phyloP scores from a whole-genome alignment of 2,113 vertebrate genomes.

The Psilopogon haemacephalus region DNA sequence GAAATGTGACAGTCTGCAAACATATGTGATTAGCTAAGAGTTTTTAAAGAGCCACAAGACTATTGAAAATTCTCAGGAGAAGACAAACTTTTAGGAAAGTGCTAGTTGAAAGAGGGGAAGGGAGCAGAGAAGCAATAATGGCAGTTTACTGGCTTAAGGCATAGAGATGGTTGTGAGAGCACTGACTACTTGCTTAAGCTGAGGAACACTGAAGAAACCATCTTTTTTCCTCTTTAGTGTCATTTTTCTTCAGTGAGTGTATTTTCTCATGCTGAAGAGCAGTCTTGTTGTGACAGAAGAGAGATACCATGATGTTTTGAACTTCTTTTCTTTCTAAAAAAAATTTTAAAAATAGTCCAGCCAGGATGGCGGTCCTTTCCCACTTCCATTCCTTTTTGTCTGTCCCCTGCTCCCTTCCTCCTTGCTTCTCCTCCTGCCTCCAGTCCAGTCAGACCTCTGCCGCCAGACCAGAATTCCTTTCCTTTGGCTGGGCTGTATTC shows the following conservation, averaged over 20 bases:
- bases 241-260: not conserved
- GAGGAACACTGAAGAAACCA: not conserved
- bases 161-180: not conserved
- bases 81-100: not conserved
- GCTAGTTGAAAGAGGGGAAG: not conserved
- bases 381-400: not conserved
- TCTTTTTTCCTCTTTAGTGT: not conserved
- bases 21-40: not conserved
- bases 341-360: not conserved
- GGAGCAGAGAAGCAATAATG: not conserved
- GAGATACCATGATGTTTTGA: not conserved
- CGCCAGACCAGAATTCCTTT: not conserved
- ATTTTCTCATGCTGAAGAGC: not conserved
- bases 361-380: not conserved
- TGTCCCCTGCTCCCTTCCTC: not conserved
- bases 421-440: not conserved
- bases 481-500: constrained; percentile 1
- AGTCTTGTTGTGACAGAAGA: not conserved
- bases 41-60: not conserved
- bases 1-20: not conserved
- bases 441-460: not conserved
- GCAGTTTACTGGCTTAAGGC: not conserved
- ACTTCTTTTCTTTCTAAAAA: not conserved
- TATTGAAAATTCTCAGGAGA: not conserved
- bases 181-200: not conserved